These are phyloP conservation scores for Enteromius paludinosus DNA, from an alignment of 2,797 vertebrate genomes.

Conservation along the genomic window DNA sequence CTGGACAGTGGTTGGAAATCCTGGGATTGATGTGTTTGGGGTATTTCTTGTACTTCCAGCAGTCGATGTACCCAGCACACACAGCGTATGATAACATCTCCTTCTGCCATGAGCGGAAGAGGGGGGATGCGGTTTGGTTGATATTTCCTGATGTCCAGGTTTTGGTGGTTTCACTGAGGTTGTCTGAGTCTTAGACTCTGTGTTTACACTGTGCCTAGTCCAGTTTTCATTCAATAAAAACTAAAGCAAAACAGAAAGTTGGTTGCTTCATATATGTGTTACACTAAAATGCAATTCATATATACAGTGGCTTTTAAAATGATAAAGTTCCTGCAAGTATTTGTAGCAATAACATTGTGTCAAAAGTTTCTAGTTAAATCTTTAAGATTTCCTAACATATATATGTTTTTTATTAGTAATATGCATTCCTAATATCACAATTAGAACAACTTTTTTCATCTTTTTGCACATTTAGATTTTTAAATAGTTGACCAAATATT, in stretches of 20 bases:
- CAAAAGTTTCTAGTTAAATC: too few species aligned
- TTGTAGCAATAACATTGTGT: too few species aligned
- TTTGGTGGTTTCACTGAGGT: constrained; percentile 26
- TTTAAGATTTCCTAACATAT: too few species aligned
- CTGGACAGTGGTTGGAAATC: constrained; percentile 59
- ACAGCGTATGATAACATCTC: constrained; percentile 44
- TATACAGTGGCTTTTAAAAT: not conserved
- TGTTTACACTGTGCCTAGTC: not conserved
- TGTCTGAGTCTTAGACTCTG: constrained; percentile 5
- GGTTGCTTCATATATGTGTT: not conserved
- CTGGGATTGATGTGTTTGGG: constrained; percentile 34
- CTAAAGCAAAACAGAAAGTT: not conserved
- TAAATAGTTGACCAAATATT: too few species aligned
- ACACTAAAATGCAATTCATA: not conserved
- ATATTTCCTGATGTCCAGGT: constrained; percentile 41
- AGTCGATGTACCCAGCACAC: constrained; percentile 45
- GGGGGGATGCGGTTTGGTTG: constrained; percentile 21
- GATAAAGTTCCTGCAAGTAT: too few species aligned
- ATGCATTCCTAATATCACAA: too few species aligned
- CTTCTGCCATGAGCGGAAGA: constrained; percentile 35
- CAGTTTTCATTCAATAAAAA: not conserved
- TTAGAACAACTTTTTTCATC: too few species aligned
- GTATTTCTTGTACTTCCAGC: constrained; percentile 59
- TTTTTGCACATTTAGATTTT: too few species aligned
- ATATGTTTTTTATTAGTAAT: too few species aligned